phyloP scores from a whole-genome alignment of 2,888 invertebrate genomes.

The Temnothorax rugatulus region DNA sequence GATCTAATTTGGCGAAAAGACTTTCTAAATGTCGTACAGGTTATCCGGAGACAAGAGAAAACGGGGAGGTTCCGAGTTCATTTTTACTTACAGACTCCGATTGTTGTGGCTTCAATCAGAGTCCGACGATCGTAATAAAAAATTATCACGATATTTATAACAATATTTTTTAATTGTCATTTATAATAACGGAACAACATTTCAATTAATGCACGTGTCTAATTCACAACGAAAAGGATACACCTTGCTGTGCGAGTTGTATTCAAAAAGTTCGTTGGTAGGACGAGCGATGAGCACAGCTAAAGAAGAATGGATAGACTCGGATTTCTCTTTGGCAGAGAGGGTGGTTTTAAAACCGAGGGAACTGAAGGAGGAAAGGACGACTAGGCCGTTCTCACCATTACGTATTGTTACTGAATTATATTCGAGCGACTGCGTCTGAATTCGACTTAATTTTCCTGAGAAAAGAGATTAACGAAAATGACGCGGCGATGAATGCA shows the following conservation, averaged over 20 bases:
- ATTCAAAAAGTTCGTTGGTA: slow-evolving; percentile 26
- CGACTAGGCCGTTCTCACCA: slow-evolving; percentile 62
- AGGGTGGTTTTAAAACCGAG: slow-evolving; percentile 24
- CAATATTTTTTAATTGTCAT: neutral
- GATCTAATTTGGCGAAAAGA: slow-evolving; percentile 10
- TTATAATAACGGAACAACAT: neutral
- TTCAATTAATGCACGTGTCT: neutral
- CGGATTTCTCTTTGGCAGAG: slow-evolving; percentile 51
- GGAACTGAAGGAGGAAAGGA: slow-evolving; percentile 26
- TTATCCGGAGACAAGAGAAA: neutral
- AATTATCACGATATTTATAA: neutral
- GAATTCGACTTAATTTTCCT: slow-evolving; percentile 81
- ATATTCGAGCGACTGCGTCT: slow-evolving; percentile 75
- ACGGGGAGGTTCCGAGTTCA: neutral
- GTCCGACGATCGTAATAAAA: neutral
- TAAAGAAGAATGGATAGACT: slow-evolving; percentile 57
- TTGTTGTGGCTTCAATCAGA: neutral
- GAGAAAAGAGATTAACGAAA: slow-evolving; percentile 80
- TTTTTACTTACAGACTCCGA: slow-evolving; percentile 4
- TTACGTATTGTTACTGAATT: slow-evolving; percentile 78
- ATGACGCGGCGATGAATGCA: slow-evolving; percentile 64
- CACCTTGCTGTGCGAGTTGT: neutral
- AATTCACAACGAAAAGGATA: neutral
- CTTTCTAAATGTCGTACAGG: slow-evolving; percentile 4
- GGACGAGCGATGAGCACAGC: slow-evolving; percentile 37